Base-by-base conservation (phyloP, 2,797 vertebrate genomes). In the Characodon lateralis region DNA sequence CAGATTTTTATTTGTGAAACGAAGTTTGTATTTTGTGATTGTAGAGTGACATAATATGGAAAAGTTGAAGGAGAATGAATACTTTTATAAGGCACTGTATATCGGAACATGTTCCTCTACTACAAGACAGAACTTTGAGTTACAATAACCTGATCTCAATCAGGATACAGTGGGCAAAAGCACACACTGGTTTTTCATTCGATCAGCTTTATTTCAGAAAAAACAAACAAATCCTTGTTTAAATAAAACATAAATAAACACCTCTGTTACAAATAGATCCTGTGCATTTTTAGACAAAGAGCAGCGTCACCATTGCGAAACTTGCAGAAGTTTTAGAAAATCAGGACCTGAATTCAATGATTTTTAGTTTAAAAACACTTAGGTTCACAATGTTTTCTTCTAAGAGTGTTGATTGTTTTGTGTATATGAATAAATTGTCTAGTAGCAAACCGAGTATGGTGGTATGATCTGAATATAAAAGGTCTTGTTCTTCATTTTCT, bases 101-200 rank as follows among this genome's bases (percentile, higher is more conserved):
- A 43, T 43, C 6, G 3, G 43, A 43, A 31, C 26, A 26, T 61
- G n/a, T 61, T 5, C 26, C 28, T 61, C 5, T 61, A 31, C 26
- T 61, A 9, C 58, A 61, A 28, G 58, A 61, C 58, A 61, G 26
- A 31, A 61, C 26, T 43, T 16, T 61, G 56, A 59, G n/a, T 12
- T 18, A 59, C 26, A 59, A 59, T 59, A 59, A 14, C n/a, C n/a
- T 59, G 76, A 84, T 80, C 89, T 83, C 66, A 82, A 39, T 75
- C 75, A 61, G 51, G 31, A 77, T 51, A 66, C 58, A 59, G 68
- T 80, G 82, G 82, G 74, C 71, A 73, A n/a, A 58, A 73, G 69
- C 0, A 2, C 72, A 55, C 22, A 56, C 22, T 39, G 39, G 7
- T 43, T 69, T 1, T 24, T 20, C 20, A 13, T 24, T 69, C n/a